Conservation (phyloP, 2,888 invertebrate species). For the Sinelater perroti region DNA sequence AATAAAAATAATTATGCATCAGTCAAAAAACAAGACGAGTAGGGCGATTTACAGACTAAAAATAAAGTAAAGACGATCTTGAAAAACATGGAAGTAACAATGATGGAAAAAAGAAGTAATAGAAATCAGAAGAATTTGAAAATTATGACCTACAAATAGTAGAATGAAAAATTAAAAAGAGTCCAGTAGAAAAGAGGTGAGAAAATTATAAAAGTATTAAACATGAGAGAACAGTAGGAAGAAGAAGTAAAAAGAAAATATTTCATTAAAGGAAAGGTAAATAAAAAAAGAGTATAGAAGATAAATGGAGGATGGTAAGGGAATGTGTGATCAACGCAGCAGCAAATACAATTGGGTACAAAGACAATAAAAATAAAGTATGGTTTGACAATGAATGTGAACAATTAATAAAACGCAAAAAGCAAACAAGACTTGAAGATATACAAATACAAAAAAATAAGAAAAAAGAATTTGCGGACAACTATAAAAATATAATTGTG, state of each 20-base stretch:
- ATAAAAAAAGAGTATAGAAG: not conserved
- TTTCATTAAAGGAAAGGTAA: not conserved
- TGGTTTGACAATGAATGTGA: conserved; percentile 2
- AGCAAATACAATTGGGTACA: conserved; percentile 2
- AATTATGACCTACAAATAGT: not conserved
- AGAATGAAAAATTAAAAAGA: not conserved
- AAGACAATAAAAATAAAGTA: not conserved
- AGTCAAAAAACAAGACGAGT: too few species aligned
- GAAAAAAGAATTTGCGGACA: not conserved
- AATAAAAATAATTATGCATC: too few species aligned
- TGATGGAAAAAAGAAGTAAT: too few species aligned
- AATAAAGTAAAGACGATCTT: too few species aligned
- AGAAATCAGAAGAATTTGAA: too few species aligned
- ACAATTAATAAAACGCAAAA: not conserved
- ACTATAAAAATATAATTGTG: conserved; percentile 1
- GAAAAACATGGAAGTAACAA: too few species aligned
- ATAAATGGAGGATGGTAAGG: not conserved
- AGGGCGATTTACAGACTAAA: too few species aligned
- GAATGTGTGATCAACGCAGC: conserved; percentile 1
- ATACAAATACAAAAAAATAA: not conserved
- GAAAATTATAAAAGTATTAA: not conserved
- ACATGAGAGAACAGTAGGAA: too few species aligned
- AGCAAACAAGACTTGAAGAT: not conserved
- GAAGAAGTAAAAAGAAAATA: not conserved
- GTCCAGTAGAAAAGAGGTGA: not conserved